Evolutionary conservation across 1,140 invertebrate species (phyloP), one percentile per base, ranked within the genome.

Genomic region (Nautilus pompilius): DNA sequence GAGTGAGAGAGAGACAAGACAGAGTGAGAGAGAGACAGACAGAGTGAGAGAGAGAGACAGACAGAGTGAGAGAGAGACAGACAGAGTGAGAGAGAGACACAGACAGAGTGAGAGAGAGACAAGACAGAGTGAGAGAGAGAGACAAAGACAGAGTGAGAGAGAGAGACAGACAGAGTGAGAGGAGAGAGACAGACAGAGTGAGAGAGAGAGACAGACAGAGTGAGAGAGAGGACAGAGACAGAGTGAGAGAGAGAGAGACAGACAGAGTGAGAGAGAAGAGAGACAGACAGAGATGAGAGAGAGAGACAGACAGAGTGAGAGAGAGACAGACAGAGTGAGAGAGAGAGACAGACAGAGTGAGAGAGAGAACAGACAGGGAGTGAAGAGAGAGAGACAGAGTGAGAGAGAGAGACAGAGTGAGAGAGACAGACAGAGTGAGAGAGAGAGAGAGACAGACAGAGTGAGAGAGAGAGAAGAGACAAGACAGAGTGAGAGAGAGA

Each of bases 311-410:
- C 28, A 2, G n/a, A 46, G 36, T 46, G 24, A 33, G 29, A 36
- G 15, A 4, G 1, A 57, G 73, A 2, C 32, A 62, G 3, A 45
- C 60, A 59, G 70, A 66, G 5, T 71, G 67, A 2, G n/a, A 30
- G 28, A 74, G 71, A 71, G 67, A 67, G 28, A 22, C 60, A 24
- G 8, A 29, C n/a, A 34, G 29, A 30, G 51, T 26, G 28, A 34
- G 33, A 75, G 4, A 59, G 34, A 33, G 56, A 65, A 69, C 17
- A 20, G 72, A 2, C 65, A 71, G 60, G 65, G 70, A 64, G 58
- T 65, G 67, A 24, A 54, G 41, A 20, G 58, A 60, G 22, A 51
- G 22, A 60, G 58, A 53, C 22, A 55, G 33, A 20, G 22, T 32
- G n/a, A 17, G 26, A 61, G 24, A 22, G 30, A 34, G 10, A 10